Percentiles rank a stretch among this genome's conserved stretches.
Conservation (phyloP, 1,140 invertebrate species). For the Eciton burchellii region DNA sequence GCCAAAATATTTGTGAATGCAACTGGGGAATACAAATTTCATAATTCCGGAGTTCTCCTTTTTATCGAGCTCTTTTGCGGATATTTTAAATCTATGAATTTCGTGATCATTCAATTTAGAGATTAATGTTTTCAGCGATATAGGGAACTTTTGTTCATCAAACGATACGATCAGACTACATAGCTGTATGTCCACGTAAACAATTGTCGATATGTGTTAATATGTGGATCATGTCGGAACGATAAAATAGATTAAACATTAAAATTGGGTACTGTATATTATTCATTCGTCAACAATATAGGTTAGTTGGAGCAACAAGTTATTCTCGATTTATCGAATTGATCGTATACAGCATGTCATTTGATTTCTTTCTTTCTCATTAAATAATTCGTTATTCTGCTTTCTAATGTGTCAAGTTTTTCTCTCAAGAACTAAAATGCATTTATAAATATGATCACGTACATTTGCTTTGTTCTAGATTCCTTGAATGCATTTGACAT, state of each 20-base stretch:
- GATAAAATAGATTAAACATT: constrained; percentile 16
- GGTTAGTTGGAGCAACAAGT: constrained; percentile 24
- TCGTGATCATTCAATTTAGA: too few relatives aligned
- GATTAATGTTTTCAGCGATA: too few relatives aligned
- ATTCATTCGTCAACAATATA: constrained; percentile 13
- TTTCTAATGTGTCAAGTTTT: constrained; percentile 1
- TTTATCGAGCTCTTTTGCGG: too few relatives aligned
- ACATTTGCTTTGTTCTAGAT: background rate
- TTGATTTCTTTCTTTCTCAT: constrained; percentile 8
- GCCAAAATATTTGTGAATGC: too few relatives aligned
- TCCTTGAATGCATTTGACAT: background rate
- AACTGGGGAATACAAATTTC: too few relatives aligned
- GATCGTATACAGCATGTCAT: background rate
- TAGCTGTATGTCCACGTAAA: background rate
- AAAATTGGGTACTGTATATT: constrained; percentile 5
- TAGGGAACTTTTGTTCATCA: constrained; percentile 1
- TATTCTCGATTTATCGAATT: background rate
- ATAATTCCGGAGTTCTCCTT: too few relatives aligned
- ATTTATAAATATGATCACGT: background rate
- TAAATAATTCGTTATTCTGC: background rate
- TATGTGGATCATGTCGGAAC: background rate
- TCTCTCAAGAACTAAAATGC: background rate
- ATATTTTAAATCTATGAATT: too few relatives aligned
- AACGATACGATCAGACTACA: background rate
- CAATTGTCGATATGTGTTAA: background rate